A percentile compares a stretch with the other conserved stretches of the same genome.
phyloP scores from a whole-genome alignment of 2,888 invertebrate genomes.

The Plagiodera versicolora region DNA sequence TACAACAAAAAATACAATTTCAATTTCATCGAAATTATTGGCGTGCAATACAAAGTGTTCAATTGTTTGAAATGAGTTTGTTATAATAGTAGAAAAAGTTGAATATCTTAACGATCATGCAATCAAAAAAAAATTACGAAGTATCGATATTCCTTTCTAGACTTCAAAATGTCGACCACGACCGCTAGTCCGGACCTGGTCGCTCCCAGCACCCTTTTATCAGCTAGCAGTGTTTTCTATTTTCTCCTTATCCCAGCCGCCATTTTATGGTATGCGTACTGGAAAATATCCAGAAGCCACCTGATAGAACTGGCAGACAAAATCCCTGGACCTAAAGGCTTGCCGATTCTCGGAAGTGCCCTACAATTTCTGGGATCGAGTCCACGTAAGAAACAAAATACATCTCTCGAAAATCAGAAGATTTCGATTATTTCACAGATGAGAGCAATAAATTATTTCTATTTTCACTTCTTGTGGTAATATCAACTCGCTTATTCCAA shows the following conservation, averaged over 20 bases:
- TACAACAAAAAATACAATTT: too few species aligned
- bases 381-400: slow-evolving; percentile 61
- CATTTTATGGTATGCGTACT: slow-evolving; percentile 73
- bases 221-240: slow-evolving; percentile 71
- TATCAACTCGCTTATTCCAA: too few species aligned
- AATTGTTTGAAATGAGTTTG: too few species aligned
- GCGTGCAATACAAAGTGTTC: too few species aligned
- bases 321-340: slow-evolving; percentile 71
- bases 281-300: slow-evolving; percentile 72
- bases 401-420: too few species aligned
- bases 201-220: slow-evolving; percentile 45
- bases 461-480: too few species aligned
- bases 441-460: too few species aligned
- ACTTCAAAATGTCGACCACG: slow-evolving; percentile 40
- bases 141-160: slow-evolving; percentile 2
- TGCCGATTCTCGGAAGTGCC: slow-evolving; percentile 75
- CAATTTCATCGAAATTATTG: too few species aligned
- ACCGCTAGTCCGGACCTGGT: slow-evolving; percentile 47
- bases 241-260: slow-evolving; percentile 70
- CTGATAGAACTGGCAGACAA: slow-evolving; percentile 71
- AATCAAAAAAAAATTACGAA: too few species aligned
- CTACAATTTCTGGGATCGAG: slow-evolving; percentile 74
- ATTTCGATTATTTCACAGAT: too few species aligned
- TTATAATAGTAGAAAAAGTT: too few species aligned
- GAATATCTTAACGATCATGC: too few species aligned